Evolutionary conservation across 2,888 invertebrate genomes (phyloP), one percentile per base, ranked within the genome.

Genomic region (Synergus japonicus): DNA sequence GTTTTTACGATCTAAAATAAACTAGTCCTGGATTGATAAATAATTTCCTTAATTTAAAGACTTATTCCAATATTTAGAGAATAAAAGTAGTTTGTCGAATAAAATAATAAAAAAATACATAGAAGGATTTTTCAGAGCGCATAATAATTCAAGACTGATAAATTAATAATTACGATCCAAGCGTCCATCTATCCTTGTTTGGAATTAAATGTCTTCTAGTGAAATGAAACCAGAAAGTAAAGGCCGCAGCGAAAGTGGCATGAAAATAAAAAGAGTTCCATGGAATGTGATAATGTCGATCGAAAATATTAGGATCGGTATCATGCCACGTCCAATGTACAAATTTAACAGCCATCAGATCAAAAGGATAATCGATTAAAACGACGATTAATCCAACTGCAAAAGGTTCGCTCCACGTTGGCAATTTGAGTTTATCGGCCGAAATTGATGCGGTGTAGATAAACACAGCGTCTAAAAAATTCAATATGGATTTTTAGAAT

Each of bases 241-340:
- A 96, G 83, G 96, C 95, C 0, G 95, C 95, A 0, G 96, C 94
- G 89, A 97, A 97, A 0, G 95, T 93, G 0, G 95, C 94, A 90
- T 97, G 97, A 93, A 97, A 97, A 89, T 96, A 97, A 92, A 96
- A 97, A 0, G 96, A 96, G 89, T 95, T 97, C 95, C 96, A 96
- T 0, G 97, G 97, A 37, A 97, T 96, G 95, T 96, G 96, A 91
- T 96, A 97, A 91, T 95, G 95, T 63, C 96, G 93, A 89, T 97
- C 96, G 83, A 90, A 93, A 91, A 95, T 93, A 86, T 95, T 95
- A 5, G 95, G 95, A 90, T 95, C 95, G 0, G 95, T 95, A 88
- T 95, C 95, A 86, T 97, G 97, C 97, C 97, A 97, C 1, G 96
- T 95, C 97, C 97, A 97, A 92, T 96, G 97, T 18, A 96, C 92